Evolutionary conservation across 2,888 invertebrate genomes (phyloP), one percentile per base, ranked within the genome.

Genomic region (Acanthosepion pharaonis): DNA sequence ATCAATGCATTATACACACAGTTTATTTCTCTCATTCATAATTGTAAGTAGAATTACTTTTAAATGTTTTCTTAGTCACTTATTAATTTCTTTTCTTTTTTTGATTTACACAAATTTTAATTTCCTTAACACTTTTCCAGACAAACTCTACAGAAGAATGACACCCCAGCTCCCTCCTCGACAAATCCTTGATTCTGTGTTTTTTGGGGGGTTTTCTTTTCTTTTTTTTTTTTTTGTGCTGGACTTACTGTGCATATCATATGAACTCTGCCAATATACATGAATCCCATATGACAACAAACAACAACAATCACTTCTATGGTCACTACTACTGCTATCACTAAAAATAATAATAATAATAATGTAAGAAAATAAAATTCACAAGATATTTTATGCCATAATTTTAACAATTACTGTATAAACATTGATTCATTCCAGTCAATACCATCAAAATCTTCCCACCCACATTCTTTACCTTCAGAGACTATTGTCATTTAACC

Each of bases 61-160:
- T 59, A 23, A 59, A 59, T 55, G 20, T 59, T 59, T 59, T 59
- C 23, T 59, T 59, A 59, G 59, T 59, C 59, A 59, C 59, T 59
- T 55, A 55, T 20, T 20, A 59, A 20, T 23, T 5, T 23, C 59
- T 55, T 23, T 33, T 33, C 5, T 23, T 59, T 94, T 55, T n/a
- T 23, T 33, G 25, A 33, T 91, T 64, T 20, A 91, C 15, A 28
- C 23, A 48, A 42, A 5, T 59, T 59, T 49, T 91, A 94, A n/a
- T 33, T 20, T 64, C 94, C 49, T 94, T 94, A 55, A 78, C 78
- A 25, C 8, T 49, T 28, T 33, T 93, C 42, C 92, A 95, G 95
- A 94, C 95, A 95, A 94, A 59, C 59, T 92, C 92, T 95, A 42
- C 95, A 94, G n/a, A 94, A 94, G 78, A 94, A 94, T 93, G 95